These are phyloP conservation scores for Ianthella basta DNA, from an alignment of 37 sponge, comb jelly and placozoan species.

Conservation along the genomic window DNA sequence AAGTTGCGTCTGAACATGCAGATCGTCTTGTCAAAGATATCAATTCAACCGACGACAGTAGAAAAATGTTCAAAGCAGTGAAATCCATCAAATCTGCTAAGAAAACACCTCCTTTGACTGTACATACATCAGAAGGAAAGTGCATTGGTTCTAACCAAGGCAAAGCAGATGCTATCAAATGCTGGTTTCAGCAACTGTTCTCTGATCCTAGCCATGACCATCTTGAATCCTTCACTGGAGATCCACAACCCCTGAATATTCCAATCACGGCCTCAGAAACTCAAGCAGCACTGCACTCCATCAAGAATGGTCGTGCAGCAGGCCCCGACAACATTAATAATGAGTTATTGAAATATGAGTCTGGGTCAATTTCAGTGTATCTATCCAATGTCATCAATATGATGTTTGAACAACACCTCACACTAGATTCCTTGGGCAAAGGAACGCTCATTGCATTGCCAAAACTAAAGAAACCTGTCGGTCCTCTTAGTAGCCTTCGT, in stretches of 20 bases:
- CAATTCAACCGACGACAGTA: constrained; percentile 22
- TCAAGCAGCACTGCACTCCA: neutral
- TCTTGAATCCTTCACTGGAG: neutral
- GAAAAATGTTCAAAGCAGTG: constrained; percentile 30
- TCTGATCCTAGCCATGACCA: constrained; percentile 15
- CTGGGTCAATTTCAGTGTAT: constrained; percentile 14
- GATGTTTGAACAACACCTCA: constrained; percentile 20
- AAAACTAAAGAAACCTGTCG: neutral
- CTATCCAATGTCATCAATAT: constrained; percentile 23
- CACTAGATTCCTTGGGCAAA: neutral
- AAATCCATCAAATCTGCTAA: constrained; percentile 1
- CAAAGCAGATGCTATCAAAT: neutral
- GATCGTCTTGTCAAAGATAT: constrained; percentile 18
- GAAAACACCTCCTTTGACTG: neutral
- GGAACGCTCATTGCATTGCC: neutral
- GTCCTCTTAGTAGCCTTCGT: neutral
- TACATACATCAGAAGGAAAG: constrained; percentile 20
- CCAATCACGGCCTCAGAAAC: constrained; percentile 32
- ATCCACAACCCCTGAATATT: neutral
- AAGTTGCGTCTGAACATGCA: neutral
- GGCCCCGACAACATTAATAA: constrained; percentile 22
- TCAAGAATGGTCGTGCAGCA: neutral
- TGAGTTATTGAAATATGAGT: constrained; percentile 23
- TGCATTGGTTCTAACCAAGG: constrained; percentile 22
- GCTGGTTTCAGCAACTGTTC: constrained; percentile 24